phyloP scores from a whole-genome alignment of 2,888 invertebrate species.

The Pyralis farinalis region DNA sequence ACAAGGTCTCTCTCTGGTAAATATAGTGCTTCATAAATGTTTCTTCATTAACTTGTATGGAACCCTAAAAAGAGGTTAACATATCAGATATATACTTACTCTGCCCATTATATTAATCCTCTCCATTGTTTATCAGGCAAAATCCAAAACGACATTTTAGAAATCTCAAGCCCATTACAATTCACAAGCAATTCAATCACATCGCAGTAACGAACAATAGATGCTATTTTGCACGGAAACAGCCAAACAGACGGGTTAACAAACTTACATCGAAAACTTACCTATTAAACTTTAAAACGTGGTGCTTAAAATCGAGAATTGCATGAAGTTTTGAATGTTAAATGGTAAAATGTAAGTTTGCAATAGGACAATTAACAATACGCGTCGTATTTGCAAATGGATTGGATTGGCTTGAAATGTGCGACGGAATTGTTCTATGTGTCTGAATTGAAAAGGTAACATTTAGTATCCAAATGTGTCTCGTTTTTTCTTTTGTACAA shows the following conservation, averaged over 20 bases:
- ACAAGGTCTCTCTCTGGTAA: too few species aligned
- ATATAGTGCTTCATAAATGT: too few species aligned
- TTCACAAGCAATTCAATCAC: constrained; percentile 5
- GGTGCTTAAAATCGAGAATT: background rate
- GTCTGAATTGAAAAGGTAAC: constrained; percentile 18
- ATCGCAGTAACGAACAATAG: constrained; percentile 5
- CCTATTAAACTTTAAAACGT: background rate
- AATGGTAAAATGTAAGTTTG: constrained; percentile 22
- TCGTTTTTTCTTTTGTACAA: too few species aligned
- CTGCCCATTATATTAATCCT: too few species aligned
- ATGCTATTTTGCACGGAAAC: constrained; percentile 4
- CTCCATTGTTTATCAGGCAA: too few species aligned
- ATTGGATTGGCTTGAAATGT: constrained; percentile 66
- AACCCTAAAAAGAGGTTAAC: too few species aligned
- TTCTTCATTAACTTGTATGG: too few species aligned
- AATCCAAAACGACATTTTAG: background rate
- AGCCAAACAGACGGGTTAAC: background rate
- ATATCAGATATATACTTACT: too few species aligned
- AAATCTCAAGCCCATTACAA: constrained; percentile 1
- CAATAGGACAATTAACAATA: constrained; percentile 61
- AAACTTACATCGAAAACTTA: background rate
- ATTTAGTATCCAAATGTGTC: too few species aligned
- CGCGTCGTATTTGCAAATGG: constrained; percentile 69
- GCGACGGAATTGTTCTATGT: constrained; percentile 45
- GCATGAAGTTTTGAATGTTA: background rate